phyloP scores from a whole-genome alignment of 2,113 vertebrate genomes.

The Oreochromis aureus region DNA sequence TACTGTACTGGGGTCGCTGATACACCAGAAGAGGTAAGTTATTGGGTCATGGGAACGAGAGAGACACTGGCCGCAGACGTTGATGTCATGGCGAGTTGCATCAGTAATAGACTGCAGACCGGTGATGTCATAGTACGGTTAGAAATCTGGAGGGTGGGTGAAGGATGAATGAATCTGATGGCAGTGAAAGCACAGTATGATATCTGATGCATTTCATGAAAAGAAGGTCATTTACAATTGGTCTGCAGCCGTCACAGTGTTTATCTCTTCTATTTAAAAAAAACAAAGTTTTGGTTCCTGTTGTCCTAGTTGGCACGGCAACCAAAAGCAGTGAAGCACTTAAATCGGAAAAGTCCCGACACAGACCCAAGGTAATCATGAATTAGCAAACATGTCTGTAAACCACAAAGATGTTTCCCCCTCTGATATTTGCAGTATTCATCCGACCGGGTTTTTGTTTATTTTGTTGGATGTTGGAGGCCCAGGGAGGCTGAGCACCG shows the following conservation, averaged over 20 bases:
- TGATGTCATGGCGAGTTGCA: constrained; percentile 48
- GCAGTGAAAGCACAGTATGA: not conserved
- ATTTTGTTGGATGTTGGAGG: constrained; percentile 11
- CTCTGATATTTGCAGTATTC: not conserved
- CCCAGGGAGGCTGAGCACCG: not conserved
- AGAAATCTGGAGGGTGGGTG: not conserved
- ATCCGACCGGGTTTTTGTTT: constrained; percentile 8
- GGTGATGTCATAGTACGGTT: constrained; percentile 47
- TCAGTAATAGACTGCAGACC: constrained; percentile 11
- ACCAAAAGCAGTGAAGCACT: not conserved
- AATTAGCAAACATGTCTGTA: not conserved
- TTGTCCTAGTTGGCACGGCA: not conserved
- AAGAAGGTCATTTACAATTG: not conserved
- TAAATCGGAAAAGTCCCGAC: not conserved
- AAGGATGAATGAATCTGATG: not conserved
- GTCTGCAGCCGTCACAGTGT: not conserved
- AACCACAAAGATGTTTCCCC: not conserved
- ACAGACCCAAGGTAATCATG: not conserved
- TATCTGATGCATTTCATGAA: not conserved
- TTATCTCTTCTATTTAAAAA: not conserved
- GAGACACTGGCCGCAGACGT: constrained; percentile 28
- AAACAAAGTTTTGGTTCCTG: not conserved
- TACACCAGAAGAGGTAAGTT: not conserved
- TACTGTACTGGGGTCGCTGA: constrained; percentile 15
- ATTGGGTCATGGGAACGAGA: constrained; percentile 8